Base-by-base conservation (phyloP, 2,888 invertebrate genomes). In the Epicampocera succincta region DNA sequence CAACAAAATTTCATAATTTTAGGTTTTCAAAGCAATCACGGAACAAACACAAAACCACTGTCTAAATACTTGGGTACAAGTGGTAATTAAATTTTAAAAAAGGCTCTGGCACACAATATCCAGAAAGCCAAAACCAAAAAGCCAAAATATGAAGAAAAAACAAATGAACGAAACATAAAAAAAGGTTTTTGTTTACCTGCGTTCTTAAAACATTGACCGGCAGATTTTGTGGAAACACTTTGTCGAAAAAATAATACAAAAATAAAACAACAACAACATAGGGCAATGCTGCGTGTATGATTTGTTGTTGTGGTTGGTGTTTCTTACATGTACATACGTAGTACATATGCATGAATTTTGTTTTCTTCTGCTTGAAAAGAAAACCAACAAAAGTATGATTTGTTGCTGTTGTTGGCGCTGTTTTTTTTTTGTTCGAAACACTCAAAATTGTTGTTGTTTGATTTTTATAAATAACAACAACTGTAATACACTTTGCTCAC, bases 161-260 rank as follows among this genome's bases (percentile, higher is more conserved):
- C 8, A 19, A 15, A 8, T n/a, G n/a, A n/a, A n/a, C n/a, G n/a
- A 52, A 15, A 15, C 19, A 13, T n/a, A 17, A 42, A 54, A 63
- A 48, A 71, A 52, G 63, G 50, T 78, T 76, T n/a, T 82, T 69
- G 52, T 63, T 78, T 82, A 82, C 82, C 82, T 82, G 82, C 65
- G 69, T 74, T 82, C 72, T 68, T 61, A 82, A 78, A 74, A 61
- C 58, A 75, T 82, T 82, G 74, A 66, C 71, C 74, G 74, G 69
- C 76, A 54, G 74, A 74, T 81, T 69, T 71, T 73, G 76, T 58
- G 54, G 61, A 68, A 72, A 68, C 54, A 68, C 66, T 72, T 52
- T 9, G 8, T 33, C 6, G 33, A 29, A 29, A 29, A 29, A 29
- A n/a, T n/a, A n/a, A n/a, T n/a, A n/a, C 25, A 33, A 38, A 44